A percentile compares a stretch with the other conserved stretches of the same genome.
Evolutionary conservation across 2,797 vertebrate species (phyloP).

Genomic region (Cheirogaleus major): DNA sequence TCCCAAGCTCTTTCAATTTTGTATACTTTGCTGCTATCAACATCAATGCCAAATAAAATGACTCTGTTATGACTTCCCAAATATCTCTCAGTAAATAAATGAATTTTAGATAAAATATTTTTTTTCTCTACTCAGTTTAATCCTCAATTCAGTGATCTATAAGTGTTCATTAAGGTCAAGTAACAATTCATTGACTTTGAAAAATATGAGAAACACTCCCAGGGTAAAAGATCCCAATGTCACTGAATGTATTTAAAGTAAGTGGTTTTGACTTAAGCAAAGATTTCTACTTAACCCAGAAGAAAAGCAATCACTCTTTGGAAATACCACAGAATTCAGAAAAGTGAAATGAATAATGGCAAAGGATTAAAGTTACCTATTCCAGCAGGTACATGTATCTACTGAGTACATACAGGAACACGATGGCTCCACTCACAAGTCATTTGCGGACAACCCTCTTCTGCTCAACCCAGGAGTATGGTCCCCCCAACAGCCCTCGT

Average conservation of each 20-base stretch:
- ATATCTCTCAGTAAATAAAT: conserved; percentile 51
- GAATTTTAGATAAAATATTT: conserved; percentile 47
- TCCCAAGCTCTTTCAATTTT: conserved; percentile 6
- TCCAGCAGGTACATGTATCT: conserved; percentile 62
- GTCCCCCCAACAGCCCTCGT: not conserved
- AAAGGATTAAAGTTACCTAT: conserved; percentile 76
- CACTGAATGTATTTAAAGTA: conserved; percentile 64
- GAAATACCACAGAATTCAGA: conserved; percentile 75
- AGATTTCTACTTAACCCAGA: conserved; percentile 74
- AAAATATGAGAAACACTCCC: conserved; percentile 55
- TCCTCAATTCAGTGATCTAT: conserved; percentile 29
- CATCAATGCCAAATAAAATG: not conserved
- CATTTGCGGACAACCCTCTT: conserved; percentile 50
- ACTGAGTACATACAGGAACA: conserved; percentile 60
- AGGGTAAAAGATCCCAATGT: conserved; percentile 49
- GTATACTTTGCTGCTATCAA: not conserved
- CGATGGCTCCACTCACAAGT: conserved; percentile 14
- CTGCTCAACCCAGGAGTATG: conserved; percentile 13
- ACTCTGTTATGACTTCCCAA: conserved; percentile 39
- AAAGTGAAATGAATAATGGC: conserved; percentile 74
- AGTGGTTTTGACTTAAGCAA: conserved; percentile 78
- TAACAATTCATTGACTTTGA: conserved; percentile 65
- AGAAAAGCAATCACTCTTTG: conserved; percentile 72
- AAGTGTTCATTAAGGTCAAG: conserved; percentile 56
- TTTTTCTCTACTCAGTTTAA: conserved; percentile 15